Percentiles rank a stretch among this genome's conserved stretches.
Evolutionary conservation across 2,797 vertebrate genomes (phyloP).

Genomic region (Gymnoscopelus braueri): DNA sequence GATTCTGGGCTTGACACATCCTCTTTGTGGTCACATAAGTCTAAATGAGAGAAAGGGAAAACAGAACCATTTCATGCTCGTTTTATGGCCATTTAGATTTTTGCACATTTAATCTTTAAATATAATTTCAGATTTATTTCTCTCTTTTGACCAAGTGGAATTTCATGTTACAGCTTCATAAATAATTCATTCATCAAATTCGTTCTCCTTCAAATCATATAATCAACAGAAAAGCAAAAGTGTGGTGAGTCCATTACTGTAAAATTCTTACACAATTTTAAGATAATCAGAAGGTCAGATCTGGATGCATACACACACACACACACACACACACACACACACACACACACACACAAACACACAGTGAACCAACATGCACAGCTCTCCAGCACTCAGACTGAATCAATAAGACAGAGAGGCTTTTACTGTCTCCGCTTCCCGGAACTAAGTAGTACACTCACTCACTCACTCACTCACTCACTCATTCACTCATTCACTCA

Average conservation of each 20-base stretch:
- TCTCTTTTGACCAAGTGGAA: too few species aligned
- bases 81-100: too few species aligned
- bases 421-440: constrained; percentile 68
- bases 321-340: constrained; percentile 8
- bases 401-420: constrained; percentile 71
- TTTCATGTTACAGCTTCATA: too few species aligned
- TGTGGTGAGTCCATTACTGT: too few species aligned
- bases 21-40: constrained; percentile 60
- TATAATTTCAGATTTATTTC: too few species aligned
- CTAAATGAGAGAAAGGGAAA: constrained; percentile 45
- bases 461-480: constrained; percentile 10
- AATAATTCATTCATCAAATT: too few species aligned
- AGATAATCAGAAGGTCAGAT: too few species aligned
- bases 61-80: too few species aligned
- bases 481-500: background rate
- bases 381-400: constrained; percentile 19
- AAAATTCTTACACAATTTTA: too few species aligned
- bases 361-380: background rate
- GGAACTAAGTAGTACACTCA: constrained; percentile 49
- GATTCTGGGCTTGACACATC: constrained; percentile 70
- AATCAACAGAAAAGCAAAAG: too few species aligned
- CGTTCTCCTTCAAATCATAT: too few species aligned
- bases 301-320: constrained; percentile 5
- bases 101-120: too few species aligned
- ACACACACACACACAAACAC: constrained; percentile 29